These are phyloP conservation scores for Prorops nasuta DNA, from an alignment of 1,140 invertebrate species.

Conservation along the genomic window DNA sequence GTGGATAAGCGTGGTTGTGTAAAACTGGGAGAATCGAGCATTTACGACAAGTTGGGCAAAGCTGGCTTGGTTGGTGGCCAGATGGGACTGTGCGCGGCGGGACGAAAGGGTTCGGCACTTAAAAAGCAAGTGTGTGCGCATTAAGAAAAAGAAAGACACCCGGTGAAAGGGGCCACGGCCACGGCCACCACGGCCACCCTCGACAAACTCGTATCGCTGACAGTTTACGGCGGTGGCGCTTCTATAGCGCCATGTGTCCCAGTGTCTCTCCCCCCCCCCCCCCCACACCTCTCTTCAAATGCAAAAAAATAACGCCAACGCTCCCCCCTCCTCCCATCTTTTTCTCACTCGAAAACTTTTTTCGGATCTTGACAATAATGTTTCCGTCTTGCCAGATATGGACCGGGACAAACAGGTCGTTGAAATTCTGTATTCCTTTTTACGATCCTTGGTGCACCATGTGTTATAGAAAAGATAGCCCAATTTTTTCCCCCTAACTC, in stretches of 20 bases:
- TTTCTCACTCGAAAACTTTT: too few relatives aligned
- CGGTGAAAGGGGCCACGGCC: not conserved
- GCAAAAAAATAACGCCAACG: slow-evolving; percentile 14
- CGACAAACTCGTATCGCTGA: slow-evolving; percentile 32
- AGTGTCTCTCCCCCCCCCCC: slow-evolving; percentile 12
- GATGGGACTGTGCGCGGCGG: not conserved
- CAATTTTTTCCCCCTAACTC: too few relatives aligned
- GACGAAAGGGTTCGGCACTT: slow-evolving; percentile 14
- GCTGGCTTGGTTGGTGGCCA: not conserved
- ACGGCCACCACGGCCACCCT: too few relatives aligned
- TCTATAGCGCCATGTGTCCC: slow-evolving; percentile 46
- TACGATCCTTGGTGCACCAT: too few relatives aligned
- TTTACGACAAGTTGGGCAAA: too few relatives aligned
- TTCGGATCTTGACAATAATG: slow-evolving; percentile 27
- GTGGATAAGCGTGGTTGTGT: too few relatives aligned
- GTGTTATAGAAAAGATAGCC: too few relatives aligned
- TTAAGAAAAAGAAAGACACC: not conserved
- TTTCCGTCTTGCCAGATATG: slow-evolving; percentile 25
- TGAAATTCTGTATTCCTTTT: too few relatives aligned
- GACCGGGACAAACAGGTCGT: too few relatives aligned
- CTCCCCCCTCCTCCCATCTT: slow-evolving; percentile 20
- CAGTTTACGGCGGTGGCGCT: slow-evolving; percentile 34
- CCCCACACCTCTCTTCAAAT: slow-evolving; percentile 4
- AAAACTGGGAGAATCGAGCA: too few relatives aligned
- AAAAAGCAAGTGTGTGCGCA: slow-evolving; percentile 4